Conservation (phyloP, 2,888 invertebrate species). For the Ischnura elegans region DNA sequence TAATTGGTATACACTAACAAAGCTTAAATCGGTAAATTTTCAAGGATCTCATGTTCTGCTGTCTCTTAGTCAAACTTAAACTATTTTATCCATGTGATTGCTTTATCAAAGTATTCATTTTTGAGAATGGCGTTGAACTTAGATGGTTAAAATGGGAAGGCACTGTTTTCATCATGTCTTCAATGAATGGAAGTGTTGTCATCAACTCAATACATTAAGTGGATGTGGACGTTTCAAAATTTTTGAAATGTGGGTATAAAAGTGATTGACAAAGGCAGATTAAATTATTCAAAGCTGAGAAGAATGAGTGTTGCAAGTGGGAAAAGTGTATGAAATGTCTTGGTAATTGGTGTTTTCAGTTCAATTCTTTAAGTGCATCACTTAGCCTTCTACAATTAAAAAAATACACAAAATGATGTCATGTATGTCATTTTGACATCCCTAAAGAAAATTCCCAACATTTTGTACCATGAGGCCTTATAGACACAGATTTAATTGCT, state of each 20-base stretch:
- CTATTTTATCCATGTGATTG: conserved; percentile 66
- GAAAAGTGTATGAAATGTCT: conserved; percentile 47
- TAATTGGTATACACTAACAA: conserved; percentile 55
- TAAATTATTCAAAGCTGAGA: conserved; percentile 52
- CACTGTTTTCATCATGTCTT: conserved; percentile 43
- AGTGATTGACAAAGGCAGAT: conserved; percentile 49
- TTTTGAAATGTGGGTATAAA: conserved; percentile 60
- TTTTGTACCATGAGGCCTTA: conserved; percentile 67
- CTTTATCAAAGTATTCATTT: conserved; percentile 58
- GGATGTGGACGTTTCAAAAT: conserved; percentile 51
- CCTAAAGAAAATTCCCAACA: conserved; percentile 32
- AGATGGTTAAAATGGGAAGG: conserved; percentile 21
- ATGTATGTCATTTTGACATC: conserved; percentile 48
- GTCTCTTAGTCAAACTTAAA: conserved; percentile 62
- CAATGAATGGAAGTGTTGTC: conserved; percentile 52
- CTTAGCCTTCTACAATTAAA: conserved; percentile 56
- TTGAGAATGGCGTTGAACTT: conserved; percentile 51
- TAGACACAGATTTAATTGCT: conserved; percentile 65
- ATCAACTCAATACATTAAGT: conserved; percentile 16
- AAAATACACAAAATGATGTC: conserved; percentile 51
- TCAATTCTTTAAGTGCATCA: conserved; percentile 59
- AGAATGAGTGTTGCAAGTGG: conserved; percentile 43
- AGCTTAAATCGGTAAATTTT: conserved; percentile 56
- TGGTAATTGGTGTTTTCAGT: conserved; percentile 57
- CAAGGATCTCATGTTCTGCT: conserved; percentile 65